phyloP scores from a whole-genome alignment of 2,113 vertebrate species.

The Eclectus roratus region DNA sequence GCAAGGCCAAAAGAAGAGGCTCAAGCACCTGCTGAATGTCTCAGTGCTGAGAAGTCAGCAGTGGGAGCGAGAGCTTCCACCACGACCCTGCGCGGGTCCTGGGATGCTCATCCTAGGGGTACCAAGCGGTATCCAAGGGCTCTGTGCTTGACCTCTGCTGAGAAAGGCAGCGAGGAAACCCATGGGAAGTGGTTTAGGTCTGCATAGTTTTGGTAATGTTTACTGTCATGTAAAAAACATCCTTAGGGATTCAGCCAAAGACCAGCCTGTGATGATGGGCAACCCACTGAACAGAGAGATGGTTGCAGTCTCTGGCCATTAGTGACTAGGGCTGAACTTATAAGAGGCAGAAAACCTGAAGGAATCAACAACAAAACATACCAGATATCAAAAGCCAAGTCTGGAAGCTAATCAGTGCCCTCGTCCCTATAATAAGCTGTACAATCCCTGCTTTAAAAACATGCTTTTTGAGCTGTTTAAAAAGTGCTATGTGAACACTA shows the following conservation, averaged over 20 bases:
- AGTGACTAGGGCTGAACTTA: not conserved
- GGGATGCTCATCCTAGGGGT: not conserved
- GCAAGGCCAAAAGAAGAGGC: not conserved
- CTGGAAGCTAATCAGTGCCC: not conserved
- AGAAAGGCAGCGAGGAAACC: not conserved
- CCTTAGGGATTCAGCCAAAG: not conserved
- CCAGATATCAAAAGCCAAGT: not conserved
- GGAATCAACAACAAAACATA: not conserved
- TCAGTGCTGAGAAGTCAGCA: not conserved
- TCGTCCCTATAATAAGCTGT: not conserved
- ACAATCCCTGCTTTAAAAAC: not conserved
- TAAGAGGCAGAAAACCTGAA: not conserved
- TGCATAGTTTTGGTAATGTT: not conserved
- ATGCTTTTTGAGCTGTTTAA: not conserved
- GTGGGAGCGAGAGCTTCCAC: not conserved
- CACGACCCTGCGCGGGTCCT: rapidly evolving
- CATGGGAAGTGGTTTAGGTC: not conserved
- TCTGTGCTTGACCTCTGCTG: not conserved
- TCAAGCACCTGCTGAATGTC: not conserved
- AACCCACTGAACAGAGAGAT: not conserved
- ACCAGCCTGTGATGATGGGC: not conserved
- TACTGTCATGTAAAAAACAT: not conserved
- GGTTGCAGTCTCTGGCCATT: not conserved
- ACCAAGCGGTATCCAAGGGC: not conserved
- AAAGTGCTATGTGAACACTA: not conserved